phyloP scores from a whole-genome alignment of 2,888 invertebrate species.

The Drosophila yooni region DNA sequence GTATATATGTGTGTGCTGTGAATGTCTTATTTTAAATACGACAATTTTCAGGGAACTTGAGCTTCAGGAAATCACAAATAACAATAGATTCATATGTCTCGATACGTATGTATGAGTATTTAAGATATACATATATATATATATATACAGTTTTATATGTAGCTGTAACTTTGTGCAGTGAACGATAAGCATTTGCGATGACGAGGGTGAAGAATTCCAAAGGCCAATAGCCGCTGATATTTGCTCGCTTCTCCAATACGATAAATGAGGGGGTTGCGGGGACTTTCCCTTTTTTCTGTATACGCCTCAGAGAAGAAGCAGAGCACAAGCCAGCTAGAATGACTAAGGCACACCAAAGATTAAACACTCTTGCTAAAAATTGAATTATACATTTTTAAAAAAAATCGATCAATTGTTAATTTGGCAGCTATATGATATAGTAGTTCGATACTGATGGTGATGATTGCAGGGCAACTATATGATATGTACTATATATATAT shows the following conservation, averaged over 20 bases:
- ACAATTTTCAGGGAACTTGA: constrained; percentile 30
- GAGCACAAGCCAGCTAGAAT: constrained; percentile 18
- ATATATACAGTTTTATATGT: not conserved
- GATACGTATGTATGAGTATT: not conserved
- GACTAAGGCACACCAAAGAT: not conserved
- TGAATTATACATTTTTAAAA: not conserved
- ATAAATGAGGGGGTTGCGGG: constrained; percentile 1
- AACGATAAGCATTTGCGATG: constrained; percentile 69
- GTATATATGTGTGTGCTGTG: constrained; percentile 1
- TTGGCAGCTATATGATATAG: not conserved
- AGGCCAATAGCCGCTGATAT: constrained; percentile 74
- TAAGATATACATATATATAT: not conserved
- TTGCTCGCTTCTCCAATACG: constrained; percentile 1
- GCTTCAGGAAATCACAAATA: constrained; percentile 28
- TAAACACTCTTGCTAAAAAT: not conserved
- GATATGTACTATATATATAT: not conserved
- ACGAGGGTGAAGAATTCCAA: constrained; percentile 50
- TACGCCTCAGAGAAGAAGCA: constrained; percentile 6
- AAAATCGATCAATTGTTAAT: not conserved
- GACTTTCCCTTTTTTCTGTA: constrained; percentile 69
- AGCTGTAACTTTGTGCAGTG: constrained; percentile 36
- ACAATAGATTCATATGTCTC: constrained; percentile 7
- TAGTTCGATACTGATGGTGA: not conserved
- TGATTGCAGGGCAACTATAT: not conserved
- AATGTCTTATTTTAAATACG: constrained; percentile 19